Percentiles rank a stretch among this genome's conserved stretches.
Conservation (phyloP, 2,888 invertebrate species). For the Automeris io region DNA sequence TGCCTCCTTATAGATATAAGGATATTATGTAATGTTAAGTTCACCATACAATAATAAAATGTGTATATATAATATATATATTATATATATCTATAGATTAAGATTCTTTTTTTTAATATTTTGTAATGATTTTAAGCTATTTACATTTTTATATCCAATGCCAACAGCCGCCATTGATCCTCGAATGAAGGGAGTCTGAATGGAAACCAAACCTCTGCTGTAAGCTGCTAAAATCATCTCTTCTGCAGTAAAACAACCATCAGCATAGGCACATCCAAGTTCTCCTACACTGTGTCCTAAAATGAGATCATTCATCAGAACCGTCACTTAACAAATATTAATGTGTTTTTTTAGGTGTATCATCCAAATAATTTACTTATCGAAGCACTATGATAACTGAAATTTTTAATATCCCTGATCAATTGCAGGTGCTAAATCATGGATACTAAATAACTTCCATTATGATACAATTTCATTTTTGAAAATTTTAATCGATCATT, state of each 20-base stretch:
- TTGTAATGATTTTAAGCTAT: not conserved
- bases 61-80: not conserved
- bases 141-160: slow-evolving; percentile 66
- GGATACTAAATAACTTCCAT: too few relatives aligned
- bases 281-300: slow-evolving; percentile 94
- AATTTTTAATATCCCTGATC: too few relatives aligned
- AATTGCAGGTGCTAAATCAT: too few relatives aligned
- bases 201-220: slow-evolving; percentile 83
- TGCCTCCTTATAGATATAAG: too few relatives aligned
- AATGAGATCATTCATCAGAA: too few relatives aligned
- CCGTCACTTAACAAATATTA: not conserved
- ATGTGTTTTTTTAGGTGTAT: too few relatives aligned
- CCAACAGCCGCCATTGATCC: slow-evolving; percentile 94
- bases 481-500: too few relatives aligned
- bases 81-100: not conserved
- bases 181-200: slow-evolving; percentile 78
- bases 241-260: slow-evolving; percentile 88
- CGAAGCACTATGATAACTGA: too few relatives aligned
- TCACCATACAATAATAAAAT: too few relatives aligned
- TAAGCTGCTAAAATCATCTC: slow-evolving; percentile 88
- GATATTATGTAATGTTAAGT: too few relatives aligned
- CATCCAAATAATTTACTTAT: too few relatives aligned
- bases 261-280: slow-evolving; percentile 93
- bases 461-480: too few relatives aligned
- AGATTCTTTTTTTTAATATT: not conserved